Conservation (phyloP, 1,140 invertebrate genomes). For the Scylla paramamosain region DNA sequence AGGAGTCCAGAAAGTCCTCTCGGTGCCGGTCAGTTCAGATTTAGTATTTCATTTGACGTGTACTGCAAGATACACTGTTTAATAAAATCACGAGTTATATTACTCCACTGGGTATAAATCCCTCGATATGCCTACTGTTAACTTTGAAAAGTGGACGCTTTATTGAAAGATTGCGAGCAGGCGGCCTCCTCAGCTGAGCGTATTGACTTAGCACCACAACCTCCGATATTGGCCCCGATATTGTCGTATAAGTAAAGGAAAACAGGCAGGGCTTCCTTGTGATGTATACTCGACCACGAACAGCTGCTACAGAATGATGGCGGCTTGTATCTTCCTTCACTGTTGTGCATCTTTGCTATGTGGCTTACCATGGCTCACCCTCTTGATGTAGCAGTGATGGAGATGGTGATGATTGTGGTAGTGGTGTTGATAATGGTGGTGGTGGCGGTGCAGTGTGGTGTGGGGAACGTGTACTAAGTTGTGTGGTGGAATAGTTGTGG, state of each 20-base stretch:
- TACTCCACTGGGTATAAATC: background rate
- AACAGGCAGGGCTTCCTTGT: background rate
- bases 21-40: background rate
- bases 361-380: background rate
- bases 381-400: background rate
- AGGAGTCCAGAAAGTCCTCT: background rate
- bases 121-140: slow-evolving; percentile 1
- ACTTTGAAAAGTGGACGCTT: background rate
- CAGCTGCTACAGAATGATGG: background rate
- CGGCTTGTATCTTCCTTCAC: background rate
- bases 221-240: slow-evolving; percentile 52
- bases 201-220: background rate
- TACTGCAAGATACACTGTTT: slow-evolving; percentile 1
- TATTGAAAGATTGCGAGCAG: background rate
- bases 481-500: background rate
- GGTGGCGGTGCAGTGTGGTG: slow-evolving; percentile 26
- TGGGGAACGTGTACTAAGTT: background rate
- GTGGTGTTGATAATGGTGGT: background rate
- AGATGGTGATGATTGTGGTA: background rate
- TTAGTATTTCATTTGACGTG: slow-evolving; percentile 5
- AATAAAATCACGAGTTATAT: slow-evolving; percentile 6
- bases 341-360: background rate
- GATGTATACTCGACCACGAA: slow-evolving; percentile 26
- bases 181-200: slow-evolving; percentile 5
- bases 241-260: slow-evolving; percentile 50